Conservation (phyloP, 2,113 vertebrate species). For the Pedetes capensis region DNA sequence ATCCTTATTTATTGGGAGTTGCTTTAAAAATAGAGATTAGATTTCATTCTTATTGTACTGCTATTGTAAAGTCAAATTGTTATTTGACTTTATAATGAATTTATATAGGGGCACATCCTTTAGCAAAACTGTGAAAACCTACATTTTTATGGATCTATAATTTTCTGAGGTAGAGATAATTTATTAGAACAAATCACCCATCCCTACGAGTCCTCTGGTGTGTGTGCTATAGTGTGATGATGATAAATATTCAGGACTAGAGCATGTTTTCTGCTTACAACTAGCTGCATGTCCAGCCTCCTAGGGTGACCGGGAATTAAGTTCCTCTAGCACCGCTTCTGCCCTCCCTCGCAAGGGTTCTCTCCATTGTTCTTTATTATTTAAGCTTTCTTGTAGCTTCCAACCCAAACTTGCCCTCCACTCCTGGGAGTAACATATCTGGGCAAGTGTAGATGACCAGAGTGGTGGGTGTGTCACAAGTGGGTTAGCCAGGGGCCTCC, state of each 20-base stretch:
- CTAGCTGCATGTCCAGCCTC: not conserved
- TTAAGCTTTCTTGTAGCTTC: not conserved
- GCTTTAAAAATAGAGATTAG: not conserved
- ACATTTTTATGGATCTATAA: not conserved
- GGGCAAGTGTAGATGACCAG: not conserved
- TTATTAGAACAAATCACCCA: not conserved
- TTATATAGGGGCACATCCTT: not conserved
- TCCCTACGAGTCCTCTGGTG: accelerated
- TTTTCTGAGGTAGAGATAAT: not conserved
- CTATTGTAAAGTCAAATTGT: not conserved
- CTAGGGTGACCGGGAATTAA: accelerated
- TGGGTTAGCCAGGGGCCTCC: too few relatives aligned
- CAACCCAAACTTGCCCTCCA: not conserved
- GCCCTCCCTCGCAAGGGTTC: not conserved
- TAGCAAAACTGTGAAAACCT: not conserved
- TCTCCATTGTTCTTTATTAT: not conserved
- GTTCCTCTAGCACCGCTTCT: not conserved
- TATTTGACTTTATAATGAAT: not conserved
- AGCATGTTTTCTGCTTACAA: accelerated
- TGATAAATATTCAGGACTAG: not conserved
- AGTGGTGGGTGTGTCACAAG: not conserved
- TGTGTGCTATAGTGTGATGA: accelerated
- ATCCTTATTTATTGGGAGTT: not conserved
- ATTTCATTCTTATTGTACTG: not conserved
- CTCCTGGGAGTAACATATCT: too few relatives aligned